A percentile compares a stretch with the other conserved stretches of the same genome.
These are phyloP conservation scores for Diachrysia chrysitis DNA, from an alignment of 2,888 invertebrate species.

Conservation along the genomic window DNA sequence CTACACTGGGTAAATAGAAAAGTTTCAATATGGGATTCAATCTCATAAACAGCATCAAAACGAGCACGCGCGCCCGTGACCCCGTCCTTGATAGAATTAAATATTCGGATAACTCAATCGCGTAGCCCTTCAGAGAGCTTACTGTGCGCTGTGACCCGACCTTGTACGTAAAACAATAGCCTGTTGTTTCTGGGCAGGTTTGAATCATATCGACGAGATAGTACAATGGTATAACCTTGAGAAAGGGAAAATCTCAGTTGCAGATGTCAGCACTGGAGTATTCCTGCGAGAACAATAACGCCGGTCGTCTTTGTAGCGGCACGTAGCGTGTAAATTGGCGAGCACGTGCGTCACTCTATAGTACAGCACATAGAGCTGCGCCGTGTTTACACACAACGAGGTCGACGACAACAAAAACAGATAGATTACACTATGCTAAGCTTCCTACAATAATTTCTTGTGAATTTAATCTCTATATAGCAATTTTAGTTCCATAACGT, in stretches of 20 bases:
- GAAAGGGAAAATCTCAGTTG: constrained; percentile 68
- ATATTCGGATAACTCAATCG: constrained; percentile 60
- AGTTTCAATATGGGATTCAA: constrained; percentile 74
- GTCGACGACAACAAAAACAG: constrained; percentile 65
- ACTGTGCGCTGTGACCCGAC: constrained; percentile 67
- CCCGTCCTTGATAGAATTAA: constrained; percentile 69
- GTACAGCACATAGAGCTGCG: constrained; percentile 46
- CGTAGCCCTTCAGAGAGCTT: constrained; percentile 62
- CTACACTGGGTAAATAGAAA: constrained; percentile 76
- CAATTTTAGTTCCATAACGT: constrained; percentile 27
- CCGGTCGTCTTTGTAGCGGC: constrained; percentile 72
- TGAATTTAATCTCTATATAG: constrained; percentile 39
- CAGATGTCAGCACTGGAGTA: constrained; percentile 66
- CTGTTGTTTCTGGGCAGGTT: constrained; percentile 64
- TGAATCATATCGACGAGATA: constrained; percentile 58
- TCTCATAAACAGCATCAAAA: constrained; percentile 67
- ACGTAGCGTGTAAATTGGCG: constrained; percentile 74
- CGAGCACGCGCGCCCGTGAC: constrained; percentile 52
- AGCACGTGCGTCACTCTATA: constrained; percentile 69
- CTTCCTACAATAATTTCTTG: constrained; percentile 35
- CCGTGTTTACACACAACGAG: constrained; percentile 65
- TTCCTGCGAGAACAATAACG: constrained; percentile 75
- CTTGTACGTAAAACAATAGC: constrained; percentile 74
- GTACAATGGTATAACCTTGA: constrained; percentile 70
- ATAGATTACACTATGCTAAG: constrained; percentile 62